These are phyloP conservation scores for Uria aalge DNA, from an alignment of 2,113 vertebrate species.

Conservation along the genomic window DNA sequence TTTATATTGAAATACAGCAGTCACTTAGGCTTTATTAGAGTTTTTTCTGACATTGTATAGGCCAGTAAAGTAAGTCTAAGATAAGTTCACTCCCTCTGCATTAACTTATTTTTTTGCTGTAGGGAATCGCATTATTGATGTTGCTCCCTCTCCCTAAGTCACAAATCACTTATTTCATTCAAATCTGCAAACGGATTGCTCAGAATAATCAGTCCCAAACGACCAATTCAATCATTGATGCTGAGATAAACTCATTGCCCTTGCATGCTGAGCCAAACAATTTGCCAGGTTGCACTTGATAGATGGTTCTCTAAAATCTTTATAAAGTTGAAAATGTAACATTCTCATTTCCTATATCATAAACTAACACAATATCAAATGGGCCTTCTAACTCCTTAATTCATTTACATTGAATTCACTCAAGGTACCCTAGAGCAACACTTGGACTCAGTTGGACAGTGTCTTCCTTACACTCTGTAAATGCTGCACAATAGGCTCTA, in stretches of 20 bases:
- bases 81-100: background rate
- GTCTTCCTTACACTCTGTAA: background rate
- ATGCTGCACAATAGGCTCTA: background rate
- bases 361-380: background rate
- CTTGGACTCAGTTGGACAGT: background rate
- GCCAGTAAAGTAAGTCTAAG: background rate
- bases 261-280: background rate
- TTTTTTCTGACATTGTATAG: background rate
- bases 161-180: slow-evolving; percentile 46
- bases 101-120: background rate
- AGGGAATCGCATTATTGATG: slow-evolving; percentile 9
- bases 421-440: background rate
- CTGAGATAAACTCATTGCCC: background rate
- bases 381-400: background rate
- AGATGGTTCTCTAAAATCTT: background rate
- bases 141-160: background rate
- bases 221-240: background rate
- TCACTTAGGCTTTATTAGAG: background rate
- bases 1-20: background rate
- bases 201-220: slow-evolving; percentile 25
- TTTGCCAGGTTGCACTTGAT: background rate
- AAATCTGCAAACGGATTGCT: background rate
- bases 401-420: background rate
- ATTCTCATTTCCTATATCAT: background rate
- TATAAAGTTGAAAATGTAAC: slow-evolving; percentile 16